phyloP scores from a whole-genome alignment of 2,797 vertebrate genomes.

The Microctenopoma steveboyesi region DNA sequence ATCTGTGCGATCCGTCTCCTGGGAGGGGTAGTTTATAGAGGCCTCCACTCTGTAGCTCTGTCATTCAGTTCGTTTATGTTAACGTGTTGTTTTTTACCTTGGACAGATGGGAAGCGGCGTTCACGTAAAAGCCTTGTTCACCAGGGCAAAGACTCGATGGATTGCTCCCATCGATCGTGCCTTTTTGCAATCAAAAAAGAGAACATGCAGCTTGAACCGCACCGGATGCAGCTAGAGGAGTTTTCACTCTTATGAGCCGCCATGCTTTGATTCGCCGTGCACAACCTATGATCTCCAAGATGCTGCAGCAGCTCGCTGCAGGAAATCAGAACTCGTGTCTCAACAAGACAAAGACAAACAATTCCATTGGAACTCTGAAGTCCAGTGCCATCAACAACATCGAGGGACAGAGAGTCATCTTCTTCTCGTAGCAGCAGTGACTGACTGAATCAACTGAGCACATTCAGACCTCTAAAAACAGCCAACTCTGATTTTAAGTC shows the following conservation, averaged over 20 bases:
- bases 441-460: conserved; percentile 25
- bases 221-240: conserved; percentile 12
- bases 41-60: conserved; percentile 13
- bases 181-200: conserved; percentile 26
- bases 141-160: conserved; percentile 22
- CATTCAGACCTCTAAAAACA: conserved; percentile 26
- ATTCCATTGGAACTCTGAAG: too few relatives aligned
- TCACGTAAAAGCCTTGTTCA: conserved; percentile 26
- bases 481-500: conserved; percentile 6
- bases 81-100: conserved; percentile 15
- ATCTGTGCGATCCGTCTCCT: conserved; percentile 54
- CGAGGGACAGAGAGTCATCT: neutral
- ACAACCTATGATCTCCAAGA: conserved; percentile 12
- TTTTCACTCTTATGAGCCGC: conserved; percentile 16
- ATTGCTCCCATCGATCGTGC: conserved; percentile 13
- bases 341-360: neutral
- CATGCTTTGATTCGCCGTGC: conserved; percentile 37
- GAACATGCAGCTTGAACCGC: conserved; percentile 15
- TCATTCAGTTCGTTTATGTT: conserved; percentile 43
- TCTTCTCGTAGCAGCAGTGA: conserved; percentile 1
- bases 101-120: conserved; percentile 19
- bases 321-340: conserved; percentile 1
- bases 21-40: conserved; percentile 36
- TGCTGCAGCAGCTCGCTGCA: neutral
- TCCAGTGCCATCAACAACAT: too few relatives aligned